These are phyloP conservation scores for Archocentrus centrarchus DNA, from an alignment of 2,113 vertebrate genomes.

Conservation along the genomic window DNA sequence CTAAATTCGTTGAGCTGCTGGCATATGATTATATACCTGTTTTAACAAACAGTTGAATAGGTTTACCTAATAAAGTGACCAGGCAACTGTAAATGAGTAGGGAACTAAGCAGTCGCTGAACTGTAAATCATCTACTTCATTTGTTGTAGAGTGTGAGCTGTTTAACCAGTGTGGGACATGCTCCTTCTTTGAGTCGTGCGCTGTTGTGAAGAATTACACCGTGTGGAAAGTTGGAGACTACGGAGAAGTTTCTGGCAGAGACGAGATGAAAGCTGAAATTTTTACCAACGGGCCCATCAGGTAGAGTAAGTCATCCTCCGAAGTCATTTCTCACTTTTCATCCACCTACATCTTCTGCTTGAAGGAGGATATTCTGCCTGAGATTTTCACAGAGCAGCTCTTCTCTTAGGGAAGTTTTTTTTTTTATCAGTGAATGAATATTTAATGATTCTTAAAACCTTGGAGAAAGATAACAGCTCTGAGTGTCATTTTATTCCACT, in stretches of 20 bases:
- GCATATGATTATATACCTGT: neutral
- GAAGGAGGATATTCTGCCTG: neutral
- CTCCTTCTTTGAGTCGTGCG: constrained; percentile 87
- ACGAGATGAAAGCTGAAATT: constrained; percentile 73
- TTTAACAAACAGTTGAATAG: neutral
- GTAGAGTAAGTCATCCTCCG: constrained; percentile 30
- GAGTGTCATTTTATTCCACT: neutral
- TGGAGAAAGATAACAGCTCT: neutral
- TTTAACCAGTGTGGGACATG: constrained; percentile 93
- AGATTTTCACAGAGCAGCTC: neutral
- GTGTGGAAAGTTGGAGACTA: constrained; percentile 75
- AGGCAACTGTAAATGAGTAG: neutral
- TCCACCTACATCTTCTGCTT: neutral
- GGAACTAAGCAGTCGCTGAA: neutral
- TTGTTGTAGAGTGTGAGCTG: constrained; percentile 84
- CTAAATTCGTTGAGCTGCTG: neutral
- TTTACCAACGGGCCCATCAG: constrained; percentile 72
- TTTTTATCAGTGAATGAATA: constrained; percentile 12
- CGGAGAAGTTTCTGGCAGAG: constrained; percentile 67
- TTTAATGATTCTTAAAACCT: constrained; percentile 27
- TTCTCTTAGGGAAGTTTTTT: constrained; percentile 13
- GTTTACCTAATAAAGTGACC: no score
- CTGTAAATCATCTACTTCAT: neutral
- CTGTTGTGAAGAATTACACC: constrained; percentile 74
- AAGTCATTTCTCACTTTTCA: constrained; percentile 10